Evolutionary conservation across 1,140 invertebrate genomes (phyloP), one percentile per base, ranked within the genome.

Genomic region (Pseudomyrmex concolor): DNA sequence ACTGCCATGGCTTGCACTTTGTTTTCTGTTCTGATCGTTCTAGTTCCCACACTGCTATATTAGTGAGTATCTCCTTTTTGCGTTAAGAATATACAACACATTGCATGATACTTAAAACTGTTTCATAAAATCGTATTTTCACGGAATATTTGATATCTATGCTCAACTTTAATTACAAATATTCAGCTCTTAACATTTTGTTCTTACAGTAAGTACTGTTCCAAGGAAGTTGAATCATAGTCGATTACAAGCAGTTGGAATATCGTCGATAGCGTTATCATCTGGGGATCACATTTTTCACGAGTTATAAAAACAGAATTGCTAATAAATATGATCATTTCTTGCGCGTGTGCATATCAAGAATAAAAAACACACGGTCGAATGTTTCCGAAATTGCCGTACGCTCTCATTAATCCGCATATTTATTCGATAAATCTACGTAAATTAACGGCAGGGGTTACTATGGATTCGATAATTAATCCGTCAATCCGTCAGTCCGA

Each of bases 391-490:
- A 17, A 71, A 50, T 1, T 12, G 3, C 10, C 2, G 15, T n/a
- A 57, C 4, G 0, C 12, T 43, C 2, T 4, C 5, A 1, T 50
- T 82, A 80, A 86, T 81, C 22, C 45, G 15, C 15, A 74, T 10
- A 17, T 85, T 51, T n/a, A 82, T 19, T 68, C 72, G 22, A 73
- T 55, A 78, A 83, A 86, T 63, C 55, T 17, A 15, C 12, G 62
- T 63, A 17, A 83, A 87, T 87, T 57, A 83, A 87, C 77, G 51
- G 34, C 55, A 12, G 12, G 12, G n/a, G 43, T 62, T 77, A 72
- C 72, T 86, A 63, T 67, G 71, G 78, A 71, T 83, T 83, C 67
- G 19, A 73, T 86, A 86, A 85, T 80, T 83, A 83, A 87, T 63
- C 34, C 45, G 22, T 71, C 73, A 73, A 71, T 34, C 34, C 5